Base-by-base conservation (phyloP, 2,888 invertebrate species). In the Caenorhabditis japonica region DNA sequence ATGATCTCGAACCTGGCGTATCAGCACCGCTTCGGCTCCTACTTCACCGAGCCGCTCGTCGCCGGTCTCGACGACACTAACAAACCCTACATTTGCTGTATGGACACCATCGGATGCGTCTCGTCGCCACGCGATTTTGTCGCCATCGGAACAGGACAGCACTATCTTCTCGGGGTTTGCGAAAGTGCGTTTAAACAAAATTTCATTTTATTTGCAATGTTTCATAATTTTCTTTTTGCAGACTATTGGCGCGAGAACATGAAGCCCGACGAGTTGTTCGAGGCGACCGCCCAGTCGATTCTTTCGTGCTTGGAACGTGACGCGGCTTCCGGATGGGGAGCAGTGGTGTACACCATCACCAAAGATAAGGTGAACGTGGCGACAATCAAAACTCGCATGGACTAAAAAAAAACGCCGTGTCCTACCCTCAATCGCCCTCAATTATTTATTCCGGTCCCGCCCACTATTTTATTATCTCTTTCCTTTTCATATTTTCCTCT, bases 311-410 rank as follows among this genome's bases (percentile, higher is more conserved):
- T 94, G 69, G 97, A 99, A 89, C 92, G 99, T 80, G 97, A 99
- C 90, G 97, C 97, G 4, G 92, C 94, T 84, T 95, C 97, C 76
- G 99, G 99, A 88, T 97, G 97, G 97, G 99, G 99, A 75, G 97
- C 94, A 1, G 91, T 94, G 30, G 95, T 99, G 60, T 93, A 96
- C 74, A 83, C 85, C 13, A 85, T 87, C 72, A 88, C 87, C 34
- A 84, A 84, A 74, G 85, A 86, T 59, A 85, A 85, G 69, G 84
- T 86, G 46, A 87, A 82, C 72, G 75, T 84, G 49, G 80, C 83
- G 43, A 85, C 80, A 12, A 79, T 86, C 76, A 85, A 85, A 60
- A 76, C 80, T 34, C 82, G 86, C 43, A 84, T 86, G 85, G 86
- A 86, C 58, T 86, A 69, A 84, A 25, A 15, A 12, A 4, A 15